Conservation (phyloP, 2,797 vertebrate genomes). For the Saguinus oedipus region DNA sequence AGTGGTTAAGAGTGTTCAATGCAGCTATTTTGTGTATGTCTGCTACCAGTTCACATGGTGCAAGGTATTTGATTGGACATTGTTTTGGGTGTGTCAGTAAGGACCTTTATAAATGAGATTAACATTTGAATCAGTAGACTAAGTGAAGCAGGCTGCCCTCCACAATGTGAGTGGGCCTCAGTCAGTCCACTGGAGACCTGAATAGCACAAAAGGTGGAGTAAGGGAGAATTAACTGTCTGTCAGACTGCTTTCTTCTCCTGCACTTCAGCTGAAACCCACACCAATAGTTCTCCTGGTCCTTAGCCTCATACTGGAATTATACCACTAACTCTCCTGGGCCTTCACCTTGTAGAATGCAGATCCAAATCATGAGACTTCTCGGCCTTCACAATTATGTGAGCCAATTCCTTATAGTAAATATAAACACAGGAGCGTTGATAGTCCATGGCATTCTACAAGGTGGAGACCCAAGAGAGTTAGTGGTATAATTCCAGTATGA, state of each 20-base stretch:
- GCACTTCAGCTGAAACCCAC: background rate
- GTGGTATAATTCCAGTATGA: background rate
- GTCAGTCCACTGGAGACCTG: background rate
- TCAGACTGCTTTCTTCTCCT: background rate
- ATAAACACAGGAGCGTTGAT: too few species aligned
- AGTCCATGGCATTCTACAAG: background rate
- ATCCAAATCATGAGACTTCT: too few species aligned
- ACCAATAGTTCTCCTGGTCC: background rate
- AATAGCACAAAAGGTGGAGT: background rate
- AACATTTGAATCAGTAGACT: background rate
- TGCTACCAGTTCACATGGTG: background rate
- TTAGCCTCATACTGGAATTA: background rate
- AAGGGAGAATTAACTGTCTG: background rate
- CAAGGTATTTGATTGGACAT: background rate
- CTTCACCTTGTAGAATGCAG: background rate
- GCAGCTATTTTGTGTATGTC: background rate
- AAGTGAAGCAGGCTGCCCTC: background rate
- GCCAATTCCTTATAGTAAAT: too few species aligned
- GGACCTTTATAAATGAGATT: background rate
- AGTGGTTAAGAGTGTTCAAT: background rate
- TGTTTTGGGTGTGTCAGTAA: background rate
- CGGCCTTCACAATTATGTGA: too few species aligned
- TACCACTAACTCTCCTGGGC: background rate
- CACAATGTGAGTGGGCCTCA: background rate
- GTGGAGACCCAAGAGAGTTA: background rate